A percentile compares a stretch with the other conserved stretches of the same genome.
phyloP scores from a whole-genome alignment of 2,888 invertebrate genomes.

The Bimastos eiseni region DNA sequence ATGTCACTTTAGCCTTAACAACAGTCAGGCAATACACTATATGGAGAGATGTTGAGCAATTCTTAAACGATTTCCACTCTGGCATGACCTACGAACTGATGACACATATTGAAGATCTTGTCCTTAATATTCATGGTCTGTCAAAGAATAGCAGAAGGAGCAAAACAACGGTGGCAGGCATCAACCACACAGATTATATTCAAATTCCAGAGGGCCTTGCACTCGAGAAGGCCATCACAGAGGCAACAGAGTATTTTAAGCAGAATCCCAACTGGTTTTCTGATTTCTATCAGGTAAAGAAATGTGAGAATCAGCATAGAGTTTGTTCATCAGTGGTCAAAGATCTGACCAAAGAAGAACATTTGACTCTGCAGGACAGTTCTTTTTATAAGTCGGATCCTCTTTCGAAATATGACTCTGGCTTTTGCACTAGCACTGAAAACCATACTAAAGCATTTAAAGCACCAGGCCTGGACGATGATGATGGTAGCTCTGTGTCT shows the following conservation, averaged over 20 bases:
- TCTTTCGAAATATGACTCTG: not conserved
- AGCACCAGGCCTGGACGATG: not conserved
- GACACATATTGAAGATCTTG: not conserved
- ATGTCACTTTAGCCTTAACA: too few relatives aligned
- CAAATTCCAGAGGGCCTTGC: not conserved
- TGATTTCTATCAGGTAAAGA: not conserved
- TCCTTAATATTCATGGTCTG: not conserved
- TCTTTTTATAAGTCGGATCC: not conserved
- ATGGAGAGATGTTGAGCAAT: too few relatives aligned
- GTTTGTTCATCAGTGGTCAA: not conserved
- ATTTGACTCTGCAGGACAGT: too few relatives aligned
- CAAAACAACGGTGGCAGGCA: not conserved
- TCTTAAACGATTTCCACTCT: not conserved
- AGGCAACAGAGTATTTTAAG: not conserved
- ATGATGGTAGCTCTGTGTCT: not conserved
- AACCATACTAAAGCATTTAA: not conserved
- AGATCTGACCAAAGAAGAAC: too few relatives aligned
- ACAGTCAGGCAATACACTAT: too few relatives aligned
- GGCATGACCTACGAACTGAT: not conserved
- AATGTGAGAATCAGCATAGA: not conserved
- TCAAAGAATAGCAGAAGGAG: not conserved
- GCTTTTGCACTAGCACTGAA: not conserved
- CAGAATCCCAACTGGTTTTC: conserved; percentile 13
- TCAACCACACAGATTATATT: not conserved
- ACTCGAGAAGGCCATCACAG: not conserved